Evolutionary conservation across 37 sponge, comb jelly and placozoan species (phyloP), one percentile per base, ranked within the genome.

Genomic region (Spongilla lacustris): DNA sequence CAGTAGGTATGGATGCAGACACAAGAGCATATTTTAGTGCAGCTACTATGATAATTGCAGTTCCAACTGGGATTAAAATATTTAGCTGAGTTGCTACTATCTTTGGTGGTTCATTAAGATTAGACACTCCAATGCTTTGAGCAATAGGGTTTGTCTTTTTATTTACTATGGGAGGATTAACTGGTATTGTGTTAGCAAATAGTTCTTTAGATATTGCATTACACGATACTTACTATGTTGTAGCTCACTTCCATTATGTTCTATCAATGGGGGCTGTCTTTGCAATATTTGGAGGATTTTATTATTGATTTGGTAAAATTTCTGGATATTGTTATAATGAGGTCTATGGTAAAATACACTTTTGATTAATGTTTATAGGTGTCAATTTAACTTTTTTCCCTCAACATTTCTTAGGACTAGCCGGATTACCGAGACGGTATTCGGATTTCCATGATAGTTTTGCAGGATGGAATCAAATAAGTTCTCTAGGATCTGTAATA

Each of bases 141-240:
- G 93, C 91, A 33, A 84, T 92, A n/a, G 93, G 96, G 22, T 95
- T 95, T 95, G 85, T 95, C 21, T 95, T 95, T 89, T 92, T 95
- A 90, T 95, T 95, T 87, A 95, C 96, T 69, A 32, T 95, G 6
- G 95, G 93, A 69, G 96, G 96, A 19, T 67, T 95, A 84, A 95
- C 96, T 28, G 96, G 96, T 6, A 87, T 95, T 66, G 91, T 95
- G 10, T 87, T 92, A 71, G 93, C 96, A 13, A 92, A 87, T 84
- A 84, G 88, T 87, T 89, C 90, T 24, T 81, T 95, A 76, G 93
- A 95, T 89, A 46, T 96, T 17, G 89, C 91, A 37, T 85, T 96
- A 81, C 96, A 96, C 82, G 96, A 96, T 74, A 96, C 96, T 66
- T 96, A 96, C 86, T 96, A 96, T 86, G 91, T 96, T 26, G 96